A percentile compares a stretch with the other conserved stretches of the same genome.
phyloP scores from a whole-genome alignment of 2,113 vertebrate genomes.

The Nanger granti region DNA sequence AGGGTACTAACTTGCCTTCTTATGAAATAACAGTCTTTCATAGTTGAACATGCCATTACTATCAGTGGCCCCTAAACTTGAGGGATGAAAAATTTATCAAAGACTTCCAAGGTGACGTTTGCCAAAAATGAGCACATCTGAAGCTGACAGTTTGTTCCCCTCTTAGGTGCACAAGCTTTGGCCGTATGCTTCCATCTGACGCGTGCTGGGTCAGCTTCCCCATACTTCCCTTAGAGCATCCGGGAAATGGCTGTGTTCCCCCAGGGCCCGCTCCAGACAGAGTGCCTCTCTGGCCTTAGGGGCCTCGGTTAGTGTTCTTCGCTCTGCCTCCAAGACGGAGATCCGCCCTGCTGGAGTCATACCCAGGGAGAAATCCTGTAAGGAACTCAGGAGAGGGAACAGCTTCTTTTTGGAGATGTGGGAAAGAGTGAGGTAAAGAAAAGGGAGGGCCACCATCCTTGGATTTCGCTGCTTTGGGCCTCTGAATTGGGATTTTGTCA shows the following conservation, averaged over 20 bases:
- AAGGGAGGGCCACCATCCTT: background rate
- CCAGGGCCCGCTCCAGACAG: background rate
- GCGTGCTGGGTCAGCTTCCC: background rate
- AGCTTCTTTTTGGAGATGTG: background rate
- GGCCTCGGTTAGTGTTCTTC: background rate
- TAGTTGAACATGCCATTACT: background rate
- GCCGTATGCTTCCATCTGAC: accelerated
- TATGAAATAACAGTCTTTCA: background rate
- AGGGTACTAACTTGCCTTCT: background rate
- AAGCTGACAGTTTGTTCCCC: background rate
- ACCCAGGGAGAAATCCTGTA: background rate
- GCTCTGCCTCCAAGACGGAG: background rate
- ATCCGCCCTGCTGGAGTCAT: background rate
- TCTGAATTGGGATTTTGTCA: background rate
- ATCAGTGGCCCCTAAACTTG: background rate
- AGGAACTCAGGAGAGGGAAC: background rate
- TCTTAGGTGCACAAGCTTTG: background rate
- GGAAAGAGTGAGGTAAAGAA: background rate
- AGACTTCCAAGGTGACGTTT: background rate
- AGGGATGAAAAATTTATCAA: background rate
- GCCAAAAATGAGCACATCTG: background rate
- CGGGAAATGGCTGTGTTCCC: no score
- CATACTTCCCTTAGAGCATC: background rate
- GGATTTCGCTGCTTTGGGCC: background rate
- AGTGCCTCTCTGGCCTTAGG: background rate